A percentile compares a stretch with the other conserved stretches of the same genome.
Evolutionary conservation across 2,888 invertebrate species (phyloP).

Genomic region (Lysandra coridon): DNA sequence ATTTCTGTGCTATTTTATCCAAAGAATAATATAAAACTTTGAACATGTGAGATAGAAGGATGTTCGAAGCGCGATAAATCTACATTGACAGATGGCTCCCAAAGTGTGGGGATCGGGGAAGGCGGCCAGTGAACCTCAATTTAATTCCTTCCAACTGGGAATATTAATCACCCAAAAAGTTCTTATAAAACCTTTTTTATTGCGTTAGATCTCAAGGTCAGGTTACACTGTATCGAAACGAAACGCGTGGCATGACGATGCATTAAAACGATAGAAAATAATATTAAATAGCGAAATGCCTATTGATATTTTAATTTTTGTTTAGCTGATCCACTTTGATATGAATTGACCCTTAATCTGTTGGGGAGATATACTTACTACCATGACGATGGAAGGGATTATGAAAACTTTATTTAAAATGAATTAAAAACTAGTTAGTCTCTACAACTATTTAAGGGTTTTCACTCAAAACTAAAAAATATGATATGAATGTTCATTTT

Average conservation of each 20-base stretch:
- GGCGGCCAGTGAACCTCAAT: constrained; percentile 8
- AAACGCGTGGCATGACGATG: not conserved
- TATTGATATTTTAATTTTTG: no score
- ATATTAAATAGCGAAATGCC: not conserved
- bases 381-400: no score
- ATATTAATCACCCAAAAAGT: constrained; percentile 20
- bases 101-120: constrained; percentile 3
- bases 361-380: no score
- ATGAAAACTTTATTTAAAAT: no score
- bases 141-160: constrained; percentile 6
- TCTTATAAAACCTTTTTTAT: not conserved
- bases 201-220: not conserved
- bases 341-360: no score
- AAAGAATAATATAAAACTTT: not conserved
- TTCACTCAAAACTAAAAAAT: no score
- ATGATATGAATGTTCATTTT: no score
- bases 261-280: not conserved
- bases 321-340: no score
- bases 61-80: constrained; percentile 13
- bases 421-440: no score
- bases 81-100: constrained; percentile 17
- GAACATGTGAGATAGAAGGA: not conserved
- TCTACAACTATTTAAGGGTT: no score
- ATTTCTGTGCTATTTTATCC: not conserved
- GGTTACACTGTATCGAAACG: not conserved